These are phyloP conservation scores for Aphelenchoides bicaudatus DNA, from an alignment of 2,888 invertebrate species.

Conservation along the genomic window DNA sequence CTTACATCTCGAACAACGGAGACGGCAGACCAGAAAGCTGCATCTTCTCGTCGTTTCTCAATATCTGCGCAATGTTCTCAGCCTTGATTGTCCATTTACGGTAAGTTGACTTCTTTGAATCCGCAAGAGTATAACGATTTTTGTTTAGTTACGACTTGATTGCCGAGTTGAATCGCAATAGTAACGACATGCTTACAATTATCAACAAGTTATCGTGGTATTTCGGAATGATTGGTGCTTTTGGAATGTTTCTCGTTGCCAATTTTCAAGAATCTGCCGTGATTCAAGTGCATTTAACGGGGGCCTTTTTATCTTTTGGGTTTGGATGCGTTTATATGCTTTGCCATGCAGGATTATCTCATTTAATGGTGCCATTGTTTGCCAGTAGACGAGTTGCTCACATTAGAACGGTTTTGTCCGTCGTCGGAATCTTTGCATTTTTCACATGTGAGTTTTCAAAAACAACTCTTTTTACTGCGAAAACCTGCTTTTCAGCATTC, in stretches of 20 bases:
- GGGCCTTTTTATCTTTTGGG: conserved; percentile 49
- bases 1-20: conserved; percentile 57
- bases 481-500: conserved; percentile 39
- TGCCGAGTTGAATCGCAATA: conserved; percentile 38
- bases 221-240: conserved; percentile 40
- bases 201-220: conserved; percentile 36
- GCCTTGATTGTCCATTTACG: conserved; percentile 43
- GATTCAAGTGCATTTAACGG: conserved; percentile 47
- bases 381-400: conserved; percentile 33
- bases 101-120: conserved; percentile 27
- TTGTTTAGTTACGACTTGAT: conserved; percentile 44
- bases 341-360: conserved; percentile 38
- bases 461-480: neutral
- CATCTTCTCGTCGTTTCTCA: conserved; percentile 47
- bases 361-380: conserved; percentile 39
- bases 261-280: conserved; percentile 59
- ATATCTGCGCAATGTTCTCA: conserved; percentile 41
- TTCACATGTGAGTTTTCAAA: conserved; percentile 33
- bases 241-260: conserved; percentile 57
- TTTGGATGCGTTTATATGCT: conserved; percentile 47
- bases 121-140: neutral
- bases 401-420: conserved; percentile 38
- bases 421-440: conserved; percentile 35
- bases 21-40: conserved; percentile 53
- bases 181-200: conserved; percentile 32